Conservation (phyloP, 2,797 vertebrate species). For the Mus minutoides region DNA sequence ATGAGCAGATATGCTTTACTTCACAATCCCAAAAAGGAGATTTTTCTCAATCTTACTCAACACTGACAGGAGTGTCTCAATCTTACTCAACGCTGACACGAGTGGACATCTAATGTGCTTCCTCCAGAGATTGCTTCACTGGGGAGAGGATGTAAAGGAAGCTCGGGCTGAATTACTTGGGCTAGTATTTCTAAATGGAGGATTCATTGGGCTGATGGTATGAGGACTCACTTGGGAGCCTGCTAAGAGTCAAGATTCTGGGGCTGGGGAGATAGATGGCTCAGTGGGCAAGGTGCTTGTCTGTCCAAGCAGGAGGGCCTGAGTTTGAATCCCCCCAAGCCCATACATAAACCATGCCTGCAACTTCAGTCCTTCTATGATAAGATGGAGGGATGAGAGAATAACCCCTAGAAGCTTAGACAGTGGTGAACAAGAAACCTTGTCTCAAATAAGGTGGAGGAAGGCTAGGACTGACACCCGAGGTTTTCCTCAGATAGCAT, state of each 20-base stretch:
- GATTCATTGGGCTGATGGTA: neutral
- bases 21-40: neutral
- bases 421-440: neutral
- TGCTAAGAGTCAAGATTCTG: neutral
- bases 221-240: neutral
- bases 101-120: neutral
- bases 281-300: neutral
- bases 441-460: neutral
- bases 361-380: neutral
- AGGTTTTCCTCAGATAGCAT: neutral
- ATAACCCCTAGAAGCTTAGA: neutral
- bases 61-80: neutral
- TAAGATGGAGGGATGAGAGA: neutral
- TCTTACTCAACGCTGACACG: neutral
- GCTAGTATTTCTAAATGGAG: conserved; percentile 7
- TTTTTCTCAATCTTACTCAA: neutral
- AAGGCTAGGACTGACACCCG: neutral
- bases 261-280: no score
- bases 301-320: neutral
- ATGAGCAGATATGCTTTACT: neutral
- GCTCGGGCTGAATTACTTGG: neutral
- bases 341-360: neutral
- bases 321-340: neutral
- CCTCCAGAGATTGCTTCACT: neutral
- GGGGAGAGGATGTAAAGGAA: neutral